Conservation (phyloP, 2,797 vertebrate genomes). For the Eremophila alpestris region DNA sequence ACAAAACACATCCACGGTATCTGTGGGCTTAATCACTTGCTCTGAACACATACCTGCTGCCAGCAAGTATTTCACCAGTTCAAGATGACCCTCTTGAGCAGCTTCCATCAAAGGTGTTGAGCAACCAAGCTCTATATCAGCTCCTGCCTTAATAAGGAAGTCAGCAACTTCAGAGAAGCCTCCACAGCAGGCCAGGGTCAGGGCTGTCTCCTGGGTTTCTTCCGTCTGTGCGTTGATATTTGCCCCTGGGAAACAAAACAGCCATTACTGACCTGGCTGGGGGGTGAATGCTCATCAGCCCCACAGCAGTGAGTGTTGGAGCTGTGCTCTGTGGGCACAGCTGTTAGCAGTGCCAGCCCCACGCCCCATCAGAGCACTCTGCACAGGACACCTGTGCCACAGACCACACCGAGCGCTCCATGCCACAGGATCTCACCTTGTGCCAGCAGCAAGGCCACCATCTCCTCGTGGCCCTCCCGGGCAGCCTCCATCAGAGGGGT, state of each 20-base stretch:
- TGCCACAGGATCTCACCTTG: constrained; percentile 81
- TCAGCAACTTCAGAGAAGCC: constrained; percentile 98
- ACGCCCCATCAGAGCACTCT: fast-evolving
- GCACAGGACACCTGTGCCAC: background rate
- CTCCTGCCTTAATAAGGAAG: constrained; percentile 98
- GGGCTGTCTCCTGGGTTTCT: constrained; percentile 96
- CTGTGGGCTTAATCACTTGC: background rate
- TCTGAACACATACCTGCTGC: constrained; percentile 85
- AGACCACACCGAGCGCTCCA: fast-evolving
- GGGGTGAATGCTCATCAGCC: background rate
- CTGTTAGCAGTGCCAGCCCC: background rate
- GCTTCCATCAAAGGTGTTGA: constrained; percentile 99
- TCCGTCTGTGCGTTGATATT: constrained; percentile 99
- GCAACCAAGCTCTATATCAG: constrained; percentile 97
- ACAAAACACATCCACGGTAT: background rate
- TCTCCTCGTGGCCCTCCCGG: constrained; percentile 97
- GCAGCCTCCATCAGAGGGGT: constrained; percentile 99
- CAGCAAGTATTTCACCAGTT: constrained; percentile 96
- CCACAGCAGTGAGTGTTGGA: background rate
- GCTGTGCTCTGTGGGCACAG: background rate
- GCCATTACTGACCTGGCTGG: background rate
- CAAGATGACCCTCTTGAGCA: constrained; percentile 97
- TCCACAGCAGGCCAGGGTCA: constrained; percentile 96
- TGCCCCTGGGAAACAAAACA: constrained; percentile 80
- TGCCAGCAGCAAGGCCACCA: constrained; percentile 96